Percentiles rank a stretch among this genome's conserved stretches.
Evolutionary conservation across 2,888 invertebrate species (phyloP).

Genomic region (Eumerus sabulonum): DNA sequence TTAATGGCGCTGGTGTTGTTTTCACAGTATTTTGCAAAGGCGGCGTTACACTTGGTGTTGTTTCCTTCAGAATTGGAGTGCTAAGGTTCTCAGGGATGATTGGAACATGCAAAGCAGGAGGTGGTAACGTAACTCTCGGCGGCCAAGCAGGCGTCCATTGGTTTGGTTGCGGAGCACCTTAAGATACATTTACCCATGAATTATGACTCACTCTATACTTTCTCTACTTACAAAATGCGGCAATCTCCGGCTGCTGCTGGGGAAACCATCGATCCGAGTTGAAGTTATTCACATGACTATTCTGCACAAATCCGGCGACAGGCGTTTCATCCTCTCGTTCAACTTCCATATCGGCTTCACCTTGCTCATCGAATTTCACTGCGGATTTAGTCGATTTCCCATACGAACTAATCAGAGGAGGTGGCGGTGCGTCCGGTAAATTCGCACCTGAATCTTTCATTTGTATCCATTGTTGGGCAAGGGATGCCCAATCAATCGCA

Average conservation of each 20-base stretch:
- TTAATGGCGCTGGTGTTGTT: constrained; percentile 7
- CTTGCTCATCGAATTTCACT: constrained; percentile 83
- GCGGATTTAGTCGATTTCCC: constrained; percentile 40
- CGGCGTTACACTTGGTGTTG: constrained; percentile 28
- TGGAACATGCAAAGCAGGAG: constrained; percentile 63
- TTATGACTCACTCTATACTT: too few relatives aligned
- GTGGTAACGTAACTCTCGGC: constrained; percentile 44
- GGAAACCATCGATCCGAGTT: constrained; percentile 23
- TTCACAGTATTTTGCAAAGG: constrained; percentile 35
- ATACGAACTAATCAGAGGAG: constrained; percentile 75
- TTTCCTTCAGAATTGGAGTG: constrained; percentile 34
- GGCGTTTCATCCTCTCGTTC: constrained; percentile 83
- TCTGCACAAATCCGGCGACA: constrained; percentile 32
- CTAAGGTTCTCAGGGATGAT: constrained; percentile 36
- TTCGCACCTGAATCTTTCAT: constrained; percentile 85
- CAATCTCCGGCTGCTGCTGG: constrained; percentile 13
- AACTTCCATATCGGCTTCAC: constrained; percentile 93
- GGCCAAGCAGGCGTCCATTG: constrained; percentile 61
- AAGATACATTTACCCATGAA: not conserved
- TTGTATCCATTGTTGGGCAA: constrained; percentile 98
- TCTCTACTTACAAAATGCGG: constrained; percentile 31
- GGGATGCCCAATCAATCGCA: constrained; percentile 96
- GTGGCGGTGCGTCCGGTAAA: constrained; percentile 82
- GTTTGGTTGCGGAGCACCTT: constrained; percentile 42
- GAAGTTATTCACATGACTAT: not conserved